phyloP scores from a whole-genome alignment of 2,113 vertebrate species.

The Astatoreochromis straeleni region DNA sequence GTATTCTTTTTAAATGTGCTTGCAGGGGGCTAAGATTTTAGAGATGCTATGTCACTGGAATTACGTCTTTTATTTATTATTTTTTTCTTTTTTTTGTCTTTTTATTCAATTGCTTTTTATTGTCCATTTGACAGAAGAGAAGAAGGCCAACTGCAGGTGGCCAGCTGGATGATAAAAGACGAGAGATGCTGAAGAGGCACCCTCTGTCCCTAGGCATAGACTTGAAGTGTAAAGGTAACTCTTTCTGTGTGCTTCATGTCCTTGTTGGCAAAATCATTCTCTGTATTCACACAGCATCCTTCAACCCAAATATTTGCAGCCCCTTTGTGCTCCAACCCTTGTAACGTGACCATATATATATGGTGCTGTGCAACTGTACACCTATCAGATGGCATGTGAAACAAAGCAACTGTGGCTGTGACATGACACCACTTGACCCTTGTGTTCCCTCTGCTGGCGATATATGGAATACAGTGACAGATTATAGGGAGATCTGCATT shows the following conservation, averaged over 20 bases:
- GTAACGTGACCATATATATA: background rate
- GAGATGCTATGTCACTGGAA: background rate
- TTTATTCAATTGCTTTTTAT: background rate
- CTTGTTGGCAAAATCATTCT: background rate
- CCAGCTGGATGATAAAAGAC: conserved; percentile 93
- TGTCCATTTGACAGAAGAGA: conserved; percentile 77
- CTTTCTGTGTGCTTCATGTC: background rate
- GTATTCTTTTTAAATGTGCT: background rate
- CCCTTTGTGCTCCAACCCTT: background rate
- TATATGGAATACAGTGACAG: conserved; percentile 24
- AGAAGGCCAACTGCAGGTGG: conserved; percentile 87
- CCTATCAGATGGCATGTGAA: background rate
- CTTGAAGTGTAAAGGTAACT: conserved; percentile 90
- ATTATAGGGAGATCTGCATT: conserved; percentile 62
- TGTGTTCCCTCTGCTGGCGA: conserved; percentile 46
- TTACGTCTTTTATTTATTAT: background rate
- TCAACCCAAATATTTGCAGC: background rate
- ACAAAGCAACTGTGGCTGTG: background rate
- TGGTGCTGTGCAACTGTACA: background rate
- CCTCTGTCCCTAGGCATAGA: conserved; percentile 85
- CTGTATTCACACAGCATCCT: background rate
- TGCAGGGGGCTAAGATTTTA: background rate
- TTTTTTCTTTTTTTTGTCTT: background rate
- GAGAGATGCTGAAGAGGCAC: conserved; percentile 93
- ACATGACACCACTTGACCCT: conserved; percentile 24